Conservation (phyloP, 2,113 vertebrate genomes). For the Nycticorax nycticorax region DNA sequence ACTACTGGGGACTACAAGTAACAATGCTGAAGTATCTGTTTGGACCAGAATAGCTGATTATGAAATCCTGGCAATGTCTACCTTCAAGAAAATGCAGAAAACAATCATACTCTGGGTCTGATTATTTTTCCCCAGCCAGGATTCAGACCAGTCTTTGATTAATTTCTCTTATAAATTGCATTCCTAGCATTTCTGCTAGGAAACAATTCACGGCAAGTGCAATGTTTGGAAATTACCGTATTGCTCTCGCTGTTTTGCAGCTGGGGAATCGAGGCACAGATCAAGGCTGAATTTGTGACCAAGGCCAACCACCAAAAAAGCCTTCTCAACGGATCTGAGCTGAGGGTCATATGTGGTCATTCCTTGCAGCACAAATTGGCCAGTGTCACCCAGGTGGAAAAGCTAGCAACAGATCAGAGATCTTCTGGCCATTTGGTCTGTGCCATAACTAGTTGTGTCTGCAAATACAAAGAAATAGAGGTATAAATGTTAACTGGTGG, state of each 20-base stretch:
- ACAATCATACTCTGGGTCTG: conserved; percentile 3
- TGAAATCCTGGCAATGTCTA: conserved; percentile 25
- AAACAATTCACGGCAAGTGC: not conserved
- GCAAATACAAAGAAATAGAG: not conserved
- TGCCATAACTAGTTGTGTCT: not conserved
- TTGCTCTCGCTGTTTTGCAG: not conserved
- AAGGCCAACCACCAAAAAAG: not conserved
- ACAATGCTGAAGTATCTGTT: conserved; percentile 18
- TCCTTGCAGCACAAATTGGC: not conserved
- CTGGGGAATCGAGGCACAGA: not conserved
- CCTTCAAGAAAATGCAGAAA: conserved; percentile 39
- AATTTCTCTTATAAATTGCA: conserved; percentile 39
- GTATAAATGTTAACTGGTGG: not conserved
- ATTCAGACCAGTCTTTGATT: conserved; percentile 37
- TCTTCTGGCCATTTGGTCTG: not conserved
- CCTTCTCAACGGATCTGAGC: not conserved
- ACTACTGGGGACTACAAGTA: conserved; percentile 2
- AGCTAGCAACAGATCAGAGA: not conserved
- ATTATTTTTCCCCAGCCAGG: conserved; percentile 14
- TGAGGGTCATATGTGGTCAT: not conserved
- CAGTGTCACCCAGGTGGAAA: not conserved
- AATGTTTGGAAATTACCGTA: not conserved
- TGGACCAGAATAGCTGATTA: conserved; percentile 32
- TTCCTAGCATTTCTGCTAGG: conserved; percentile 17
- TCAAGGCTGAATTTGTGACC: not conserved